phyloP scores from a whole-genome alignment of 2,888 invertebrate genomes.

The Amiota communis region DNA sequence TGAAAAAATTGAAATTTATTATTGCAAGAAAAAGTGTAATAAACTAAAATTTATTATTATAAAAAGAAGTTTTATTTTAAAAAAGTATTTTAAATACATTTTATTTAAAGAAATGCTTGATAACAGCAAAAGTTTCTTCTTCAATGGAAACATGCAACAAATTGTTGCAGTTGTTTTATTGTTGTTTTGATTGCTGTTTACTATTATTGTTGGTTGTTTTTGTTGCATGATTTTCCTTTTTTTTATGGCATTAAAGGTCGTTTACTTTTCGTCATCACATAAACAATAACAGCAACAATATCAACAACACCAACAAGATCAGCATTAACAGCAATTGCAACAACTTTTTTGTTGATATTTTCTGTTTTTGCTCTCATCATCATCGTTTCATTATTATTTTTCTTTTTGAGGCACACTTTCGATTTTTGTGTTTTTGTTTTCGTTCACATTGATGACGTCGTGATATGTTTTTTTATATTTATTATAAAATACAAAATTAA shows the following conservation, averaged over 20 bases:
- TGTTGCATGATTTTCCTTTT: slow-evolving; percentile 42
- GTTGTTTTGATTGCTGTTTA: slow-evolving; percentile 39
- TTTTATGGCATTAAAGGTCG: slow-evolving; percentile 71
- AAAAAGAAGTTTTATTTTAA: too few species aligned
- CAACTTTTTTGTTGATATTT: neutral
- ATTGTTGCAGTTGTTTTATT: slow-evolving; percentile 57
- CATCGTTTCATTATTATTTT: neutral
- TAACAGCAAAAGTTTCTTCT: too few species aligned
- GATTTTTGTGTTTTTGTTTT: slow-evolving; percentile 5
- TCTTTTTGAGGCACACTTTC: slow-evolving; percentile 25
- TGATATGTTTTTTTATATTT: neutral
- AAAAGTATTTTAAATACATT: too few species aligned
- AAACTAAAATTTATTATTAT: neutral
- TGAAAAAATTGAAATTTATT: slow-evolving; percentile 51
- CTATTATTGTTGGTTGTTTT: slow-evolving; percentile 48
- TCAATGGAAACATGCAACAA: slow-evolving; percentile 34
- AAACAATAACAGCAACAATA: slow-evolving; percentile 60
- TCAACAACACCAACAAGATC: slow-evolving; percentile 31
- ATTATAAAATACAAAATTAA: too few species aligned
- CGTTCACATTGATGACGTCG: slow-evolving; percentile 13
- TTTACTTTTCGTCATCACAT: slow-evolving; percentile 65
- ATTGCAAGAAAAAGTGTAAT: too few species aligned
- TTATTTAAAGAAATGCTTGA: too few species aligned
- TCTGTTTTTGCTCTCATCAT: neutral
- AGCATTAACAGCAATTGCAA: slow-evolving; percentile 36